A percentile compares a stretch with the other conserved stretches of the same genome.
Conservation (phyloP, 2,113 vertebrate species). For the Myiagra hebetior region DNA sequence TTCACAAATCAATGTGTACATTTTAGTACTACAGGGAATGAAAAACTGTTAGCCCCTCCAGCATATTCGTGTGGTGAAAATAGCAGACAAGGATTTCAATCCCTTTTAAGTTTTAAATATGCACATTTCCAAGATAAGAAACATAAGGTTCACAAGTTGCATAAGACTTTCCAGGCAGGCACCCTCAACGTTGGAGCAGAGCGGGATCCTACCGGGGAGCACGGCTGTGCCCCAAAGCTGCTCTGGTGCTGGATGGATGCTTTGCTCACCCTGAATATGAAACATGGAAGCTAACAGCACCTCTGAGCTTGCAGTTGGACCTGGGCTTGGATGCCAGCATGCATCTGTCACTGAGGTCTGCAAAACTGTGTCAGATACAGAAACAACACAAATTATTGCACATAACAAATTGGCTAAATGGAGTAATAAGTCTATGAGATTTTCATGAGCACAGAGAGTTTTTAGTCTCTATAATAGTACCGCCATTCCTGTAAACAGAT, state of each 20-base stretch:
- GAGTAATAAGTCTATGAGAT: background rate
- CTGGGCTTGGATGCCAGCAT: background rate
- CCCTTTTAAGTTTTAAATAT: background rate
- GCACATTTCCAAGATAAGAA: background rate
- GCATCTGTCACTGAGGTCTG: background rate
- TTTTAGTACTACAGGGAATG: background rate
- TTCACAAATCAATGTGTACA: background rate
- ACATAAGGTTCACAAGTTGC: background rate
- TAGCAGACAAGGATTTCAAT: background rate
- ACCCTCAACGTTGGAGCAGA: background rate
- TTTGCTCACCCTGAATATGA: background rate
- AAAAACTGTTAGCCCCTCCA: background rate
- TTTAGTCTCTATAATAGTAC: background rate
- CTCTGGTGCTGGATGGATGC: background rate
- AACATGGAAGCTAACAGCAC: background rate
- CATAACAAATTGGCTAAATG: background rate
- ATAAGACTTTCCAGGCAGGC: background rate
- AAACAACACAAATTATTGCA: background rate
- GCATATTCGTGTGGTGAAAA: background rate
- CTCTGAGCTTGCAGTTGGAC: background rate
- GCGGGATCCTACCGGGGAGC: background rate
- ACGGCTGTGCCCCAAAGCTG: rapidly evolving
- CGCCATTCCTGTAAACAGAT: background rate
- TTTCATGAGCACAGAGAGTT: background rate
- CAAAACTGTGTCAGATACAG: rapidly evolving